Percentiles rank a stretch among this genome's conserved stretches.
Evolutionary conservation across 2,797 vertebrate species (phyloP).

Genomic region (Uromys caudimaculatus): DNA sequence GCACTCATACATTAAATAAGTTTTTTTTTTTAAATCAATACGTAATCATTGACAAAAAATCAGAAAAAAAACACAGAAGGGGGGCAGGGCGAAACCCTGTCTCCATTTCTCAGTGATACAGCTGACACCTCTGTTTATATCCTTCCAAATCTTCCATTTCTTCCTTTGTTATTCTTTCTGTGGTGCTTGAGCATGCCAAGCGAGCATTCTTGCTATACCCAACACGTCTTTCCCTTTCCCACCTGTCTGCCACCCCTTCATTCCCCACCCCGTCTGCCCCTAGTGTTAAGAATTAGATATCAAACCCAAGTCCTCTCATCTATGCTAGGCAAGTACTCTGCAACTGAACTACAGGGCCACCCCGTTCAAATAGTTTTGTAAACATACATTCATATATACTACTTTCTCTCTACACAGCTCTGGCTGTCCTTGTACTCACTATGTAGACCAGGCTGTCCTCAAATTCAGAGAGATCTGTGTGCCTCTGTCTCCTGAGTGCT

Average conservation of each 20-base stretch:
- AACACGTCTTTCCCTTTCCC: not conserved
- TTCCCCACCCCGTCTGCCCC: no score
- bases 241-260: no score
- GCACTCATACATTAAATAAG: not conserved
- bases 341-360: not conserved
- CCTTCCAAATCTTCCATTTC: constrained; percentile 7
- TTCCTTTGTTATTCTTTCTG: not conserved
- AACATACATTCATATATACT: not conserved
- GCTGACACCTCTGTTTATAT: not conserved
- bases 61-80: constrained; percentile 20
- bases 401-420: not conserved
- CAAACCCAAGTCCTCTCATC: not conserved
- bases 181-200: no score
- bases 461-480: not conserved
- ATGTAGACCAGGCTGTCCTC: not conserved
- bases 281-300: not conserved
- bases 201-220: not conserved
- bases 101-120: constrained; percentile 11
- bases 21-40: not conserved
- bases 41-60: constrained; percentile 40
- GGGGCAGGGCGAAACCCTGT: not conserved
- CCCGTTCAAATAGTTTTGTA: constrained; percentile 1
- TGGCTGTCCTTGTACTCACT: not conserved
- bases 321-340: not conserved
- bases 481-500: not conserved